Evolutionary conservation across 2,113 vertebrate species (phyloP).

Genomic region (Apteryx mantelli): DNA sequence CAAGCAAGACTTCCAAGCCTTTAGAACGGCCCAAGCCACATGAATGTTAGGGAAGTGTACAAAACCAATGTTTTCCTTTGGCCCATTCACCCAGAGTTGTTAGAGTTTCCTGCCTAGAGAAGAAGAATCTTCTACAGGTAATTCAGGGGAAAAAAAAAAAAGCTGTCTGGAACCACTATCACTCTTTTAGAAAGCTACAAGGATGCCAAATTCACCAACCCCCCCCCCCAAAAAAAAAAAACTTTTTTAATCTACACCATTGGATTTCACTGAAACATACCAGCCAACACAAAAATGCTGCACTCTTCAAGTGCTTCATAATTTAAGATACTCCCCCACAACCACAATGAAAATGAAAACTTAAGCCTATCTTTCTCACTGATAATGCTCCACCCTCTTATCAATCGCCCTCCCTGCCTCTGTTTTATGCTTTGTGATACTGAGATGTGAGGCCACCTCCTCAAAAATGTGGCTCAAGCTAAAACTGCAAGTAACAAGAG

Average conservation of each 20-base stretch:
- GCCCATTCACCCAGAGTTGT: slow-evolving; percentile 55
- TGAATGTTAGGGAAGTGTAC: slow-evolving; percentile 67
- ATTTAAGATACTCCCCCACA: background rate
- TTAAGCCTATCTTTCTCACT: background rate
- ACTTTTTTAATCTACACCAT: background rate
- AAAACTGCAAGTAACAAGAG: background rate
- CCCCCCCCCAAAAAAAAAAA: background rate
- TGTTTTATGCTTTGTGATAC: background rate
- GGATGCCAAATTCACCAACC: background rate
- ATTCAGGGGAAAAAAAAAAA: slow-evolving; percentile 33
- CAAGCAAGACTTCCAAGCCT: slow-evolving; percentile 49
- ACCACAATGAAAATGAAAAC: background rate
- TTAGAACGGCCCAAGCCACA: slow-evolving; percentile 27
- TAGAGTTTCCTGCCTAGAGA: slow-evolving; percentile 61
- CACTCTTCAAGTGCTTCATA: background rate
- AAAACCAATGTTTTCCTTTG: slow-evolving; percentile 66
- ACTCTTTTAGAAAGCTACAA: slow-evolving; percentile 17
- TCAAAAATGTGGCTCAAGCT: background rate
- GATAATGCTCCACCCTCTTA: background rate
- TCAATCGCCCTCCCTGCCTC: background rate
- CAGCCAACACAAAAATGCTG: background rate
- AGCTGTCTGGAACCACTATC: slow-evolving; percentile 30
- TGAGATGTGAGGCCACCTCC: background rate
- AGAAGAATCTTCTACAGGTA: slow-evolving; percentile 61
- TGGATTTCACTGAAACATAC: background rate